Evolutionary conservation across 2,113 vertebrate species (phyloP).

Genomic region (Scomber scombrus): DNA sequence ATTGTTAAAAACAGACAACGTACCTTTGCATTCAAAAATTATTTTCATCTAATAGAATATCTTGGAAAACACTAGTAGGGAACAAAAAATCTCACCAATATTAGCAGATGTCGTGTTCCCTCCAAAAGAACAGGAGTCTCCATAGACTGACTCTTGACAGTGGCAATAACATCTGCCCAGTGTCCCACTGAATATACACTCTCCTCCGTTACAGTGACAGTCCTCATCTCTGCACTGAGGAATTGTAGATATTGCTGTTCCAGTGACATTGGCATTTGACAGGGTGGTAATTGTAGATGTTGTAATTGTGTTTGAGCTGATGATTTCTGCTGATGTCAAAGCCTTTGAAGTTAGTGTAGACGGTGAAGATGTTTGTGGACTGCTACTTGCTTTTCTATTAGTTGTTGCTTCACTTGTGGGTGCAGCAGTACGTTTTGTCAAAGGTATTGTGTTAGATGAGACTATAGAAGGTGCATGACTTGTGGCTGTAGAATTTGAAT

Average conservation of each 20-base stretch:
- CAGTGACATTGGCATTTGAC: background rate
- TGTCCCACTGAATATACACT: slow-evolving; percentile 55
- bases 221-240: slow-evolving; percentile 41
- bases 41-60: background rate
- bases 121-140: slow-evolving; percentile 61
- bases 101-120: background rate
- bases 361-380: background rate
- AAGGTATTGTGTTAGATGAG: background rate
- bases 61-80: background rate
- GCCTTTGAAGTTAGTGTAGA: background rate
- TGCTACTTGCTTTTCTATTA: background rate
- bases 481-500: background rate
- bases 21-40: too few relatives aligned
- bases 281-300: background rate
- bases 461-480: background rate
- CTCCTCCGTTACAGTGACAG: slow-evolving; percentile 56
- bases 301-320: background rate
- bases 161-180: slow-evolving; percentile 54
- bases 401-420: background rate
- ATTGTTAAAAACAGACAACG: accelerated
- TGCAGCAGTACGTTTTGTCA: background rate
- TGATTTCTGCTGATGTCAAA: background rate
- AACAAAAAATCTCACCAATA: slow-evolving; percentile 60
- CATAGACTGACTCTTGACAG: slow-evolving; percentile 50
- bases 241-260: slow-evolving; percentile 14